Evolutionary conservation across 2,113 vertebrate species (phyloP), one percentile per base, ranked within the genome.

Genomic region (Coracopsis vasa): DNA sequence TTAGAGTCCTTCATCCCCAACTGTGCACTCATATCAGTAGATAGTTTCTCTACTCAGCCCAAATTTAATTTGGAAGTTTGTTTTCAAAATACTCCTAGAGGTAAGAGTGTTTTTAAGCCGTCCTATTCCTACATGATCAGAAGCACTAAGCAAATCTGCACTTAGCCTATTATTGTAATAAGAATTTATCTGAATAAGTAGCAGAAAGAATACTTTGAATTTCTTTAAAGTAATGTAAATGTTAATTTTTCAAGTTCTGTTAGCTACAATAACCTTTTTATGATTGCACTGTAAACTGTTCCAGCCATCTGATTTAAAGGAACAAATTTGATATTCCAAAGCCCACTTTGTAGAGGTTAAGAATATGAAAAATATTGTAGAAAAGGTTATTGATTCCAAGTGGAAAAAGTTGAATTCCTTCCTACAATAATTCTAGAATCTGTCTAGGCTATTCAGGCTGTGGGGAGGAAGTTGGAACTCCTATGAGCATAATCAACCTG

Each of bases 221-320:
- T 62, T 72, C 66, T 90, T 88, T 48, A 20, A 94, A 86, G 31
- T 86, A 73, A 77, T 33, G 39, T 69, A 84, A 72, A 90, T 84
- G 62, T 72, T 66, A 37, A 12, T 89, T 92, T 95, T 96, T 96
- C 90, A 96, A 80, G 81, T 94, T 90, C 91, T 75, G 33, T 82
- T 75, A 73, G 75, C 50, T 86, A 66, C 79, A 95, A 65, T 92
- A 97, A 95, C 88, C 73, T 83, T 79, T 69, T 77, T 61, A 61
- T 65, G 88, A 96, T 97, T 97, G 93, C 94, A 96, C 97, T 92
- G 53, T 96, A 94, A 96, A 92, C 92, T 96, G 88, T 92, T 96
- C 91, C 92, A 92, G 78, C 60, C 33, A 6, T 67, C 71, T 88
- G 56, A 90, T 71, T 92, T 74, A 90, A 96, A 85, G 88, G 93